Base-by-base conservation (phyloP, 2,797 vertebrate genomes). In the Molossus alvarezi region DNA sequence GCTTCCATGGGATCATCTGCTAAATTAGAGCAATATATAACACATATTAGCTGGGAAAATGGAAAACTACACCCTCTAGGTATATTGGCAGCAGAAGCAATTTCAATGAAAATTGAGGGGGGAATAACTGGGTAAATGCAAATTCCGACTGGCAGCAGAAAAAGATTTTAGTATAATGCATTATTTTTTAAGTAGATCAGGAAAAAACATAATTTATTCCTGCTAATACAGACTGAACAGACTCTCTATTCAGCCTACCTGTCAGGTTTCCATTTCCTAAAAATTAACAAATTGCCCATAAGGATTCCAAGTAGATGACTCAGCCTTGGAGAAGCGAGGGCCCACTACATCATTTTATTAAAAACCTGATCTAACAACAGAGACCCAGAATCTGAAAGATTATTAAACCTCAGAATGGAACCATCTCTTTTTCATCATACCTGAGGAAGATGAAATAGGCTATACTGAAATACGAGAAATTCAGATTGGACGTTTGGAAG, bases 131-230 rank as follows among this genome's bases (percentile, higher is more conserved):
- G 33, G 57, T 83, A 37, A 92, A 72, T 77, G 75, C 29, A 90
- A 84, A 92, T 97, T 96, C 62, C 29, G 97, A 64, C 0, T 95
- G 90, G 41, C 23, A 89, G 51, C 9, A 95, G 91, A 45, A 85
- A 80, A 90, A 72, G 29, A 94, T 90, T 90, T 92, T 88, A 91
- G 75, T 48, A 73, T 53, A 67, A 95, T 57, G 51, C 60, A 93
- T 51, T 57, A 95, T 90, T 94, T 93, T 96, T 95, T 92, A 95
- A 91, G 81, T 48, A 89, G 33, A 88, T 65, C 53, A 88, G 84
- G 21, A 27, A 55, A 88, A 91, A 77, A 25, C 15, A 88, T 73
- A 29, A 94, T 88, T 93, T 92, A 62, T 82, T 92, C 95, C 88
- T 95, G 64, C 58, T 79, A 90, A 88, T 82, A 77, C 9, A 77